Conservation (phyloP, 2,888 invertebrate genomes). For the Pheosia gnoma region DNA sequence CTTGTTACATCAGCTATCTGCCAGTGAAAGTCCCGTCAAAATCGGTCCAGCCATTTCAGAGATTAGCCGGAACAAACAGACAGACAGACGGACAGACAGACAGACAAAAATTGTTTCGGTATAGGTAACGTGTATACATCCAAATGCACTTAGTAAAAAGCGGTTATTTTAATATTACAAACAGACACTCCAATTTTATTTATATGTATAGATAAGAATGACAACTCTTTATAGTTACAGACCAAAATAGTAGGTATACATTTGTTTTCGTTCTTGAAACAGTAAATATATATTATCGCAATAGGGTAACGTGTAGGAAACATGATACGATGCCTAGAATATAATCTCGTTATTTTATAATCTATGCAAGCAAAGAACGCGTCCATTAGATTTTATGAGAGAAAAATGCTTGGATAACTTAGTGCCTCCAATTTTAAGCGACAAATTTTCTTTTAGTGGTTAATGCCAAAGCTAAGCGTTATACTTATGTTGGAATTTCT, state of each 20-base stretch:
- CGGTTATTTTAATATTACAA: too few relatives aligned
- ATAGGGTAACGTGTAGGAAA: conserved; percentile 4
- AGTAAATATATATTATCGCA: not conserved
- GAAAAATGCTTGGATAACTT: conserved; percentile 27
- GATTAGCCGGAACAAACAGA: too few relatives aligned
- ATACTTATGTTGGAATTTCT: conserved; percentile 16
- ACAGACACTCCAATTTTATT: too few relatives aligned
- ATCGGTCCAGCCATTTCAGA: too few relatives aligned
- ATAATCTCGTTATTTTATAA: conserved; percentile 11
- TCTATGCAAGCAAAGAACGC: conserved; percentile 32
- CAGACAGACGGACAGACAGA: too few relatives aligned
- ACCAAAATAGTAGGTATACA: too few relatives aligned
- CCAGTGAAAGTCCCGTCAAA: too few relatives aligned
- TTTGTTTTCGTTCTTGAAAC: too few relatives aligned
- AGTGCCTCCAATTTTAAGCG: conserved; percentile 30
- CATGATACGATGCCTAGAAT: conserved; percentile 24
- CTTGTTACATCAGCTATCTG: too few relatives aligned
- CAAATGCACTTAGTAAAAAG: too few relatives aligned
- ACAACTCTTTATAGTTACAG: not conserved
- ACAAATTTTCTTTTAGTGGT: conserved; percentile 16
- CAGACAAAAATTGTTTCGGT: too few relatives aligned
- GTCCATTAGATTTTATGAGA: conserved; percentile 40
- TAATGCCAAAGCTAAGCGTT: conserved; percentile 34
- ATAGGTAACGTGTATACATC: too few relatives aligned
- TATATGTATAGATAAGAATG: not conserved